These are phyloP conservation scores for Calidris pugnax DNA, from an alignment of 2,113 vertebrate genomes.

Conservation along the genomic window DNA sequence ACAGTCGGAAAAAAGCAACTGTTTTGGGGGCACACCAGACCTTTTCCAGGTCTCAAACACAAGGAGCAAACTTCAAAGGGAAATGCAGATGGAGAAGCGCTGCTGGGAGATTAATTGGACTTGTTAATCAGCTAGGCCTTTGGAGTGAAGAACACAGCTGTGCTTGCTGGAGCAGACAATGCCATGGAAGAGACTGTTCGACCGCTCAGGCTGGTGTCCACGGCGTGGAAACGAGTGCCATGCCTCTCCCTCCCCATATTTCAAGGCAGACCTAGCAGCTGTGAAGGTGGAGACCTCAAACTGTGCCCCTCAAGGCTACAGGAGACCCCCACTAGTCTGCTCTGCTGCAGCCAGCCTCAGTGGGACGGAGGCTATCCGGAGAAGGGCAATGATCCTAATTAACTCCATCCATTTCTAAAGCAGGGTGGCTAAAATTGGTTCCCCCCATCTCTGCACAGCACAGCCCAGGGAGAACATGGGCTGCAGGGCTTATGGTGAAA, in stretches of 20 bases:
- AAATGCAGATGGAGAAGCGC: not conserved
- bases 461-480: not conserved
- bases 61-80: constrained; percentile 26
- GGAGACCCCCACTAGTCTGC: not conserved
- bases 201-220: not conserved
- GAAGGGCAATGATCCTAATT: not conserved
- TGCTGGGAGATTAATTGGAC: constrained; percentile 1
- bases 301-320: not conserved
- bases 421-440: not conserved
- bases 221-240: fast-evolving
- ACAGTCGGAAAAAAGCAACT: not conserved
- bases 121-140: constrained; percentile 14
- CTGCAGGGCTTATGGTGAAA: not conserved
- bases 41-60: not conserved
- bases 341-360: not conserved
- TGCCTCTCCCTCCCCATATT: fast-evolving
- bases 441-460: fast-evolving
- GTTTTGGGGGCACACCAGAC: not conserved
- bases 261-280: not conserved
- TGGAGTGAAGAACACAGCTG: not conserved
- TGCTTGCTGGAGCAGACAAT: too few relatives aligned
- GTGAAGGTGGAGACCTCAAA: not conserved
- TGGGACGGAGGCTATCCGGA: not conserved
- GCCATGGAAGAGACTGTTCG: not conserved
- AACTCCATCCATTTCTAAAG: not conserved